Evolutionary conservation across 2,797 vertebrate species (phyloP).

Genomic region (Nyctibius grandis): DNA sequence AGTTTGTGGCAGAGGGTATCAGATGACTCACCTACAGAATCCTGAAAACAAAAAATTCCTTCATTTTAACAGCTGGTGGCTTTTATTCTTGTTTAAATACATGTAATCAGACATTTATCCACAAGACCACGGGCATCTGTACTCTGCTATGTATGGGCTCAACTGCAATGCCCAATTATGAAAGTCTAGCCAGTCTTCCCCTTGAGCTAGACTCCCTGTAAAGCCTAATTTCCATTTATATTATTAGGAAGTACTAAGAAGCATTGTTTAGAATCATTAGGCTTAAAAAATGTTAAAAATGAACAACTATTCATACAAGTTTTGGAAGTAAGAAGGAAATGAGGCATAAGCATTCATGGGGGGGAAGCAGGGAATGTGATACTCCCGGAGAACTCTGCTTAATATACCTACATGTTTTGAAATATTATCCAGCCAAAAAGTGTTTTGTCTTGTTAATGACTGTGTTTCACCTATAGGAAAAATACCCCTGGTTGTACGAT

Average conservation of each 20-base stretch:
- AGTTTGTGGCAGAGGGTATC: not conserved
- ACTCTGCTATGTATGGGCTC: not conserved
- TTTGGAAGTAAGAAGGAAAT: conserved; percentile 38
- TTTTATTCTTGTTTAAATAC: not conserved
- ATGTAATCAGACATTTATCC: not conserved
- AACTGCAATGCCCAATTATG: not conserved
- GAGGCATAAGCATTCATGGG: not conserved
- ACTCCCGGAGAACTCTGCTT: not conserved
- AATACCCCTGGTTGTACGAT: not conserved
- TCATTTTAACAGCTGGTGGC: not conserved
- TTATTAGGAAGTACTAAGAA: conserved; percentile 20
- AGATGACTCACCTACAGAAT: not conserved
- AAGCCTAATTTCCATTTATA: conserved; percentile 35
- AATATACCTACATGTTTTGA: conserved; percentile 20
- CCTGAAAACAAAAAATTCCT: not conserved
- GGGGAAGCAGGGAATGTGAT: not conserved
- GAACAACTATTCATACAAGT: not conserved
- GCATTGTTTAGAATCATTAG: conserved; percentile 37
- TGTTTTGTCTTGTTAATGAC: conserved; percentile 27
- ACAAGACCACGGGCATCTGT: not conserved
- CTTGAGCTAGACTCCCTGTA: not conserved
- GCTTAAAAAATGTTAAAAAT: not conserved
- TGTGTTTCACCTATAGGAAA: not conserved
- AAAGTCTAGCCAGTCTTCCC: not conserved
- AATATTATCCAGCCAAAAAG: conserved; percentile 2